phyloP scores from a whole-genome alignment of 2,888 invertebrate species.

The Drosophila subquinaria region DNA sequence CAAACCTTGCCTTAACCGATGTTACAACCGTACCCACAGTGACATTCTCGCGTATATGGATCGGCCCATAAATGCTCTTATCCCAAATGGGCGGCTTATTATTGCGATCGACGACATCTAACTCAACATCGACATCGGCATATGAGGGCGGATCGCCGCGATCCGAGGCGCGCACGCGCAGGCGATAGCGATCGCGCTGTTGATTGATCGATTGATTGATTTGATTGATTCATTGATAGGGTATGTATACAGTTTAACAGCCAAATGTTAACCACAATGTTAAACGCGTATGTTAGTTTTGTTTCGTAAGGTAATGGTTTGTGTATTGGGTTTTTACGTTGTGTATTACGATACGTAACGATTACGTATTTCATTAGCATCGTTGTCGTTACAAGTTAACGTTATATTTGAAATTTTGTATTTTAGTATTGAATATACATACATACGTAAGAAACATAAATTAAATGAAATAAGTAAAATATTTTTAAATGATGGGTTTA shows the following conservation, averaged over 20 bases:
- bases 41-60: slow-evolving; percentile 99
- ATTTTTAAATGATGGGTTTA: slow-evolving; percentile 5
- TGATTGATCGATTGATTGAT: slow-evolving; percentile 61
- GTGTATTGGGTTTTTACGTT: slow-evolving; percentile 59
- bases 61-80: slow-evolving; percentile 97
- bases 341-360: slow-evolving; percentile 52
- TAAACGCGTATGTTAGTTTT: slow-evolving; percentile 43
- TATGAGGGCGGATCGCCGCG: slow-evolving; percentile 95
- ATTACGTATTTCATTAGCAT: slow-evolving; percentile 73
- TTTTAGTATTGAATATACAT: slow-evolving; percentile 29
- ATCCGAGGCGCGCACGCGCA: slow-evolving; percentile 98
- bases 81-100: slow-evolving; percentile 99
- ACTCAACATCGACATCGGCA: slow-evolving; percentile 98
- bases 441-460: slow-evolving; percentile 43
- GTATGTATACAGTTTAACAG: slow-evolving; percentile 46
- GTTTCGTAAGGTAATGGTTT: slow-evolving; percentile 46
- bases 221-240: slow-evolving; percentile 15
- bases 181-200: slow-evolving; percentile 97
- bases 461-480: slow-evolving; percentile 40
- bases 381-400: slow-evolving; percentile 55
- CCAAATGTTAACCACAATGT: slow-evolving; percentile 45
- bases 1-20: slow-evolving; percentile 99
- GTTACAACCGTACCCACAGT: slow-evolving; percentile 99
- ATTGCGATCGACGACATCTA: slow-evolving; percentile 99
- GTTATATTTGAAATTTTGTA: slow-evolving; percentile 48